phyloP scores from a whole-genome alignment of 2,113 vertebrate genomes.

The Pterocles burchelli region DNA sequence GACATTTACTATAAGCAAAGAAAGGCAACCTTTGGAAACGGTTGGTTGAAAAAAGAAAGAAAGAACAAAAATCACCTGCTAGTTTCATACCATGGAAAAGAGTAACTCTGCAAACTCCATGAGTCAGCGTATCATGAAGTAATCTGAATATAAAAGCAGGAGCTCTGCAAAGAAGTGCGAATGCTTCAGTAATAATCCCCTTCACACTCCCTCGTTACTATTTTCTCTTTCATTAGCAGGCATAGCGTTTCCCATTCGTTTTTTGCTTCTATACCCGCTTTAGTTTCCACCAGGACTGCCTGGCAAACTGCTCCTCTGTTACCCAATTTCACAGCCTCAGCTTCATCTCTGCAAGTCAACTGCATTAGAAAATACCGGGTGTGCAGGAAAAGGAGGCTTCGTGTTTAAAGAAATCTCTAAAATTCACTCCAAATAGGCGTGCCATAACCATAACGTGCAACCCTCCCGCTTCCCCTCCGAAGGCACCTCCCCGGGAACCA shows the following conservation, averaged over 20 bases:
- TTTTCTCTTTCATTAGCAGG: conserved; percentile 32
- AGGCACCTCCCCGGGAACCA: not conserved
- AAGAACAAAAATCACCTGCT: not conserved
- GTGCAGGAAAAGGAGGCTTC: not conserved
- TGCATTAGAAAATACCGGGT: not conserved
- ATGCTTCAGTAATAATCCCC: not conserved
- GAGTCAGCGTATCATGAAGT: not conserved
- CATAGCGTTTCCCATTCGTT: not conserved
- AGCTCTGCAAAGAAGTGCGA: conserved; percentile 1
- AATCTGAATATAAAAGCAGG: conserved; percentile 11
- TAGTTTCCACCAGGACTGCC: not conserved
- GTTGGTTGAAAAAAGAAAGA: not conserved
- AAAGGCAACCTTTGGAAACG: not conserved
- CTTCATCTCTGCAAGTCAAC: not conserved
- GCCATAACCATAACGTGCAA: not conserved
- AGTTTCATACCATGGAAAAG: not conserved
- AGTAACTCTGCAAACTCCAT: conserved; percentile 15
- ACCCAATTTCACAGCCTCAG: not conserved
- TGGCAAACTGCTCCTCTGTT: not conserved
- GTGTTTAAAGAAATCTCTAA: not conserved
- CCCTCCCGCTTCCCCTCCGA: not conserved
- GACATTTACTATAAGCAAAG: not conserved
- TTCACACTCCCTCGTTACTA: not conserved
- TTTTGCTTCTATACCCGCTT: not conserved
- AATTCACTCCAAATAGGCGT: not conserved